Conservation (phyloP, 2,888 invertebrate genomes). For the Parnassius glacialis region DNA sequence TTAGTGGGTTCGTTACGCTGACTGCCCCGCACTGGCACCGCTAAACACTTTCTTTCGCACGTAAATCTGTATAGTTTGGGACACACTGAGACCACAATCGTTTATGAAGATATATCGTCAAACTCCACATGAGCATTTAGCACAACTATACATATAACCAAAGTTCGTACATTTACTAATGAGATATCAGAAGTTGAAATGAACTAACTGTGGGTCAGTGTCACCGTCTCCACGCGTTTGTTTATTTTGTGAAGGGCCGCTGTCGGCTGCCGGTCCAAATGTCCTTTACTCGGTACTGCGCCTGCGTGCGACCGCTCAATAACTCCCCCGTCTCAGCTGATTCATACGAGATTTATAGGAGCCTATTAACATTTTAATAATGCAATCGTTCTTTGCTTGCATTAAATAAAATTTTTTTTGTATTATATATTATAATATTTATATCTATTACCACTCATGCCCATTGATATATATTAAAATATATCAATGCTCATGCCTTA, state of each 20-base stretch:
- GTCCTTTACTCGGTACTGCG: slow-evolving; percentile 47
- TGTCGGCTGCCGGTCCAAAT: slow-evolving; percentile 50
- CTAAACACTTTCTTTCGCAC: slow-evolving; percentile 73
- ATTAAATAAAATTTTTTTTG: not conserved
- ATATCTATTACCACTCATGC: too few relatives aligned
- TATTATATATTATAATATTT: too few relatives aligned
- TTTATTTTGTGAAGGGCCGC: slow-evolving; percentile 65
- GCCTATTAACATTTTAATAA: slow-evolving; percentile 9
- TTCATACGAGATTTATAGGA: slow-evolving; percentile 29
- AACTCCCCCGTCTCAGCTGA: slow-evolving; percentile 47
- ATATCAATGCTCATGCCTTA: too few relatives aligned
- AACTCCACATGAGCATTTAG: not conserved
- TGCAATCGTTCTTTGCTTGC: not conserved
- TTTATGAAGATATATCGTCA: slow-evolving; percentile 1
- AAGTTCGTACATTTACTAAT: slow-evolving; percentile 21
- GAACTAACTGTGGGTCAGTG: slow-evolving; percentile 56
- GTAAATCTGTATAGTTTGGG: slow-evolving; percentile 56
- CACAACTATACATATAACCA: slow-evolving; percentile 1
- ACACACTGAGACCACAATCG: slow-evolving; percentile 16
- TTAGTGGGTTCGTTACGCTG: slow-evolving; percentile 62
- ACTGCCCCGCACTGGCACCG: slow-evolving; percentile 43
- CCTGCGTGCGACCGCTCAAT: slow-evolving; percentile 73
- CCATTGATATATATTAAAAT: too few relatives aligned
- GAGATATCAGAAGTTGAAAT: slow-evolving; percentile 35
- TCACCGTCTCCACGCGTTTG: slow-evolving; percentile 60